A percentile compares a stretch with the other conserved stretches of the same genome.
These are phyloP conservation scores for Plagodis pulveraria DNA, from an alignment of 2,888 invertebrate genomes.

Conservation along the genomic window DNA sequence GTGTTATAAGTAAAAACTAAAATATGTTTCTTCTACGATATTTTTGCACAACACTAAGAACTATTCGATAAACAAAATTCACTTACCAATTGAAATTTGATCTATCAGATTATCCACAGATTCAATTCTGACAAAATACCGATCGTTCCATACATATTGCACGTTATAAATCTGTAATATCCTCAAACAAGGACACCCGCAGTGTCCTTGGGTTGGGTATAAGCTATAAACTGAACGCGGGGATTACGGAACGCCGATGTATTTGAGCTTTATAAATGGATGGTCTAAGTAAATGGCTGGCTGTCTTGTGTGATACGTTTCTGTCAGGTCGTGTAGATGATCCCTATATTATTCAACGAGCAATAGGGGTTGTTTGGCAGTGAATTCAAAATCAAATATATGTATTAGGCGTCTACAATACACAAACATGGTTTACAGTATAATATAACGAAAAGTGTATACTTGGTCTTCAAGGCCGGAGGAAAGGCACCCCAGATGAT, in stretches of 20 bases:
- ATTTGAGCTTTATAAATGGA: conserved; percentile 1
- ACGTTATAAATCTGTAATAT: conserved; percentile 3
- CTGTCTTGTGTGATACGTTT: background rate
- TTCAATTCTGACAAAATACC: conserved; percentile 13
- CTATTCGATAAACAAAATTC: background rate
- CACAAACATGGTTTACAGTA: too few relatives aligned
- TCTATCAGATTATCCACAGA: background rate
- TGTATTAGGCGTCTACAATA: too few relatives aligned
- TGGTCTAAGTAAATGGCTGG: background rate
- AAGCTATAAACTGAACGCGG: background rate
- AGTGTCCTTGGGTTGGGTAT: background rate
- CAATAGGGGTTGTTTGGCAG: too few relatives aligned
- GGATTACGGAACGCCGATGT: background rate
- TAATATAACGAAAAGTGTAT: too few relatives aligned
- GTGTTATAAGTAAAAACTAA: too few relatives aligned
- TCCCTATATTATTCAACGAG: background rate
- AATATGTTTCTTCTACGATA: too few relatives aligned
- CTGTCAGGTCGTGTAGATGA: background rate
- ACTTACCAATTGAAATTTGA: background rate
- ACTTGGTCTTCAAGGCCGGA: too few relatives aligned
- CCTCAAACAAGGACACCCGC: conserved; percentile 1
- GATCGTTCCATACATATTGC: conserved; percentile 6
- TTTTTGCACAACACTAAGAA: too few relatives aligned
- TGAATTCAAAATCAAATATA: too few relatives aligned
- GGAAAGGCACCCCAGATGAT: too few relatives aligned